Conservation (phyloP, 2,797 vertebrate species). For the Chloroceryle inda region DNA sequence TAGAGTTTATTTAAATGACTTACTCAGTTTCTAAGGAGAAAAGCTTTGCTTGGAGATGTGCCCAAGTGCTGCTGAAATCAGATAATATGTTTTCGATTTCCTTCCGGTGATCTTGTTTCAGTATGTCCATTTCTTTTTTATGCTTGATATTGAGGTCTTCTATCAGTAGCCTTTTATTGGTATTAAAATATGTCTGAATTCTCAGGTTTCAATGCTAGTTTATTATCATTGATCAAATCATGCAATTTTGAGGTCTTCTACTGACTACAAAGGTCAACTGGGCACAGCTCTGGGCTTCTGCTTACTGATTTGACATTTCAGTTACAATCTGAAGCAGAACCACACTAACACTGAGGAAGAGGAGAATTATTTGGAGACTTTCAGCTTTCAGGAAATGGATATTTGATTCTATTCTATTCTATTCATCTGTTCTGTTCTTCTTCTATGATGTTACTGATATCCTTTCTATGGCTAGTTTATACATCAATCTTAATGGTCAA, state of each 20-base stretch:
- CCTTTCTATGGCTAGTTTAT: neutral
- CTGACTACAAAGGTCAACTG: neutral
- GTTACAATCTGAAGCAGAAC: neutral
- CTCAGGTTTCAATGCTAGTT: neutral
- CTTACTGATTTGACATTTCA: neutral
- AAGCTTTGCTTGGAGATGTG: slow-evolving; percentile 89
- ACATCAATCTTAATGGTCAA: neutral
- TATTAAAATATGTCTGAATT: slow-evolving; percentile 31
- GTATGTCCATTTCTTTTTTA: slow-evolving; percentile 81
- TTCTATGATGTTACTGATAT: neutral
- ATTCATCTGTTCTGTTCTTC: neutral
- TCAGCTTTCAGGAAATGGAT: neutral
- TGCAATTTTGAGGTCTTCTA: neutral
- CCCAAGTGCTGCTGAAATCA: slow-evolving; percentile 88
- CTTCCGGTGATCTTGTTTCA: slow-evolving; percentile 85
- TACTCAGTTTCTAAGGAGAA: slow-evolving; percentile 90
- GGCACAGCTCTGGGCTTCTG: neutral
- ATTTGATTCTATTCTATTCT: no score
- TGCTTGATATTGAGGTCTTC: slow-evolving; percentile 78
- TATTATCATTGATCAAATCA: neutral
- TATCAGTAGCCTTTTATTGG: slow-evolving; percentile 64
- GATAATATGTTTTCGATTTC: slow-evolving; percentile 88
- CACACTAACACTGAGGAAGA: neutral
- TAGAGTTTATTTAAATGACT: slow-evolving; percentile 38
- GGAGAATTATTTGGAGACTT: neutral